A percentile compares a stretch with the other conserved stretches of the same genome.
phyloP scores from a whole-genome alignment of 2,888 invertebrate genomes.

The Hololepta plana region DNA sequence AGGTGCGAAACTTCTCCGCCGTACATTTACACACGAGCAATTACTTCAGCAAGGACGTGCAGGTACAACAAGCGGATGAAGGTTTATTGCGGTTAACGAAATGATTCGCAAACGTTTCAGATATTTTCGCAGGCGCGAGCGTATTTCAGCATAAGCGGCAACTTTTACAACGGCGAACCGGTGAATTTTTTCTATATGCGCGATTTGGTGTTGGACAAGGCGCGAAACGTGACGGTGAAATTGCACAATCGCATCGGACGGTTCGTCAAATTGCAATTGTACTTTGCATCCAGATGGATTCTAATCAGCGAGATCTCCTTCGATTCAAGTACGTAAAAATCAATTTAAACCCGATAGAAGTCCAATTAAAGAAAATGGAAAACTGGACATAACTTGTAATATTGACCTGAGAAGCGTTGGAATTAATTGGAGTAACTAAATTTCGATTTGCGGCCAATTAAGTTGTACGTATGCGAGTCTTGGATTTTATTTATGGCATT shows the following conservation, averaged over 20 bases:
- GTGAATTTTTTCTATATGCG: conserved; percentile 61
- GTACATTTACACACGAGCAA: conserved; percentile 62
- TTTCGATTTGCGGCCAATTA: conserved; percentile 6
- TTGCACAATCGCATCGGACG: conserved; percentile 58
- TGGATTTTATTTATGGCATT: conserved; percentile 6
- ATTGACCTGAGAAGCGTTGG: conserved; percentile 6
- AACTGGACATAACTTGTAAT: too few species aligned
- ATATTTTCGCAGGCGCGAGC: conserved; percentile 63
- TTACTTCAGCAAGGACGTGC: conserved; percentile 56
- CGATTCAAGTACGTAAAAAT: conserved; percentile 54
- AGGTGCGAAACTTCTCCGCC: conserved; percentile 55
- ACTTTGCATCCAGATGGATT: conserved; percentile 69
- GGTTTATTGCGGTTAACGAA: conserved; percentile 1
- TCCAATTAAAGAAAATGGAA: too few species aligned
- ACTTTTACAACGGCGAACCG: conserved; percentile 50
- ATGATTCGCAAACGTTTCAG: conserved; percentile 25
- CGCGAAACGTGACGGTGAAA: conserved; percentile 65
- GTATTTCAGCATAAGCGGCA: conserved; percentile 56
- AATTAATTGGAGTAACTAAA: conserved; percentile 5
- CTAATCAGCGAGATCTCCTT: conserved; percentile 75
- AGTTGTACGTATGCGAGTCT: conserved; percentile 5
- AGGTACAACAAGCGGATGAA: conserved; percentile 34
- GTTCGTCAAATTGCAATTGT: conserved; percentile 56
- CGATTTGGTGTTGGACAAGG: conserved; percentile 55
- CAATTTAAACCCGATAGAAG: too few species aligned